Evolutionary conservation across 2,888 invertebrate species (phyloP), one percentile per base, ranked within the genome.

Genomic region (Drosophila incognita): DNA sequence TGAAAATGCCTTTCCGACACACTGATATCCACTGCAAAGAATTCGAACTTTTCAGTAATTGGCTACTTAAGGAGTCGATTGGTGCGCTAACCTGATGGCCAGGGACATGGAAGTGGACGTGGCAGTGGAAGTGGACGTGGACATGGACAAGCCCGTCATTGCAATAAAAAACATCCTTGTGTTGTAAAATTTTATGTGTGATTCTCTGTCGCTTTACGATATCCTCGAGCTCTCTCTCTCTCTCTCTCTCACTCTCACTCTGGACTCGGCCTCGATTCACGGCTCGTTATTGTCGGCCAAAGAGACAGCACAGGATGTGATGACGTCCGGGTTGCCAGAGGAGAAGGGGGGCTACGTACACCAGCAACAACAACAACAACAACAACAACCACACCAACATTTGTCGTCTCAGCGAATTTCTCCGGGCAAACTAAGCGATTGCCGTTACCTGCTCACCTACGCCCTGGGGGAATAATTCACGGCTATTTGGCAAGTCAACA

Each of bases 401-500:
- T 87, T 89, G 88, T 83, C 83, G 86, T 89, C 89, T 90, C 89
- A 85, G 90, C 90, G 72, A 87, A 74, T 83, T 82, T 70, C 58
- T 67, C 60, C 51, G 53, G 69, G 69, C 56, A 69, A 82, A 82
- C 81, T 87, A 85, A 79, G 86, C 88, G 86, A 87, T 89, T 89
- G 86, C 86, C 87, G 79, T 87, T 87, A 89, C 90, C 86, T 89
- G 87, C 81, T 79, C 83, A 87, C 86, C 88, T 87, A 83, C 83
- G 81, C 88, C 87, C 87, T 81, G 69, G 74, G 90, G 88, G 90
- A 87, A 88, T 90, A 90, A 88, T 90, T 88, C 87, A 87, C 89
- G 89, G 87, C 88, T 90, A 90, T 87, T 87, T 87, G 90, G 87
- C 90, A 88, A 87, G 87, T 87, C 87, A 87, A 90, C 87, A 87